These are phyloP conservation scores for Drosophila percnosoma DNA, from an alignment of 2,888 invertebrate species.

Conservation along the genomic window DNA sequence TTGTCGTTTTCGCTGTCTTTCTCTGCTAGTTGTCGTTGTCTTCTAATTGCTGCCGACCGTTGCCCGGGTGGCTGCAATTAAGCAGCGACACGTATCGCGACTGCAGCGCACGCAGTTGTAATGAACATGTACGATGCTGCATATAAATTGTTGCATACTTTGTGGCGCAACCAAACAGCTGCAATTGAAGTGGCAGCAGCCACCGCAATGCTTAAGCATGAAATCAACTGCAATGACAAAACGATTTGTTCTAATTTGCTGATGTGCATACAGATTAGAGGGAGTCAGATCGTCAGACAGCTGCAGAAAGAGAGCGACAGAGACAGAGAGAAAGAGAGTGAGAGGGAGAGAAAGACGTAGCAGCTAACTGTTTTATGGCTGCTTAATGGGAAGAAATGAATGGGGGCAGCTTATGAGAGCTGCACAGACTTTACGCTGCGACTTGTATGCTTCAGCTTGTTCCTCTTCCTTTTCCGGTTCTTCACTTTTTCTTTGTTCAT, in stretches of 20 bases:
- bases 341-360: background rate
- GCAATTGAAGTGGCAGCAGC: constrained; percentile 40
- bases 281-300: background rate
- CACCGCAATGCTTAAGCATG: constrained; percentile 40
- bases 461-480: background rate
- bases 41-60: constrained; percentile 66
- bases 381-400: constrained; percentile 14
- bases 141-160: constrained; percentile 66
- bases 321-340: background rate
- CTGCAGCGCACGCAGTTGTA: constrained; percentile 55
- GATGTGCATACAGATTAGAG: constrained; percentile 71
- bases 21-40: constrained; percentile 29
- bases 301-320: background rate
- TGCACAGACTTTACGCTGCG: constrained; percentile 17
- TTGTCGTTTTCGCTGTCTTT: constrained; percentile 13
- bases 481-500: constrained; percentile 23
- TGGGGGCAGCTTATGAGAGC: constrained; percentile 16
- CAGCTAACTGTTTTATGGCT: constrained; percentile 32
- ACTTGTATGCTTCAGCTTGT: constrained; percentile 9
- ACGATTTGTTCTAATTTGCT: constrained; percentile 71
- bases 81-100: constrained; percentile 65
- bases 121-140: constrained; percentile 63
- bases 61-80: constrained; percentile 62
- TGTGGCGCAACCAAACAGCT: constrained; percentile 5
- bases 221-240: constrained; percentile 71